Base-by-base conservation (phyloP, 1,140 invertebrate genomes). In the Carposina sasakii region DNA sequence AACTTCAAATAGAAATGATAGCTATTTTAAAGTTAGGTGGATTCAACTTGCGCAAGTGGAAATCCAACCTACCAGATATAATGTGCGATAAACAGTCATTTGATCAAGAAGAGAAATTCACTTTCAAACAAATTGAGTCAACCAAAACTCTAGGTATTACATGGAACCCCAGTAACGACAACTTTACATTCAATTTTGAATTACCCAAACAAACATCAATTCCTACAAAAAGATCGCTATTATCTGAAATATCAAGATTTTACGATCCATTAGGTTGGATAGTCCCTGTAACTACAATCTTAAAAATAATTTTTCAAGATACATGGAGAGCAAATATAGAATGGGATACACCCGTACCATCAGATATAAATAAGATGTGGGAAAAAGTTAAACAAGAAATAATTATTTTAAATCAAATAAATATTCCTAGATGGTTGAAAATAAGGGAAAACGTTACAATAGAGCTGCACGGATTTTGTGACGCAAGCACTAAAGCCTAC, bases 191-290 rank as follows among this genome's bases (percentile, higher is more conserved):
- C 34, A n/a, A n/a, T n/a, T n/a, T n/a, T n/a, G n/a, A n/a, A n/a
- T n/a, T n/a, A n/a, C n/a, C n/a, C n/a, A 17, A 20, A 8, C 34
- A 37, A 2, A n/a, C n/a, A n/a, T n/a, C n/a, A n/a, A n/a, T n/a
- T n/a, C n/a, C n/a, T n/a, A 37, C 34, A 3, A 37, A 37, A 13
- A 15, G 34, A 16, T 19, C 34, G 3, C 13, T 37, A n/a, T 19
- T 37, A 6, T 37, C 34, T 19, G 34, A 37, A 3, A 17, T 37
- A 3, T 3, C 52, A 5, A 48, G 45, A 13, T 22, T 48, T 22
- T 54, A 43, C 13, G 49, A 52, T 37, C 49, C 49, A 5, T 23
- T 52, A 3, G 49, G 49, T 3, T 52, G 42, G 49, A 34, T 52
- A 9, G 34, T 43, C 8, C 49, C 49, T 10, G 19, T 37, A 10